phyloP scores from a whole-genome alignment of 2,113 vertebrate genomes.

The Dasyprocta punctata region DNA sequence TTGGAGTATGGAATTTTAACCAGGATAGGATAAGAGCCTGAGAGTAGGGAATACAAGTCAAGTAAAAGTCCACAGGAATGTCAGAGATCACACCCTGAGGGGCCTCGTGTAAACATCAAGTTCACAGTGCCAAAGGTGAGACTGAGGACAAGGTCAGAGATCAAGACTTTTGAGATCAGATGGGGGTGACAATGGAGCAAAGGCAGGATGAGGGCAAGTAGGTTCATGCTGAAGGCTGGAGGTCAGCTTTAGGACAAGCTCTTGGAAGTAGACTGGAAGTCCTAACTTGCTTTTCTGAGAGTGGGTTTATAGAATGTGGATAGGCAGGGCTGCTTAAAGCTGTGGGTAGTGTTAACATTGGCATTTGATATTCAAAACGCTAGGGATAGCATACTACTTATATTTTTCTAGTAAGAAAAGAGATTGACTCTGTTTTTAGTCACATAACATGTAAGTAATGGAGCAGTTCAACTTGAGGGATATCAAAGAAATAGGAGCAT shows the following conservation, averaged over 20 bases:
- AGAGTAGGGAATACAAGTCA: constrained; percentile 27
- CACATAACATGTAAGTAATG: background rate
- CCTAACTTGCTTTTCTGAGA: background rate
- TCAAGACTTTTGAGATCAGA: constrained; percentile 52
- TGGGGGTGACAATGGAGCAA: constrained; percentile 4
- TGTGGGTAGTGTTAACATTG: background rate
- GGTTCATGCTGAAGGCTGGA: background rate
- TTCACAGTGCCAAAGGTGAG: constrained; percentile 49
- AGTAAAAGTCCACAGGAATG: constrained; percentile 31
- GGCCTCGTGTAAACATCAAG: constrained; percentile 43
- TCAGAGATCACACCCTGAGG: constrained; percentile 36
- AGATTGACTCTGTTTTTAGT: background rate
- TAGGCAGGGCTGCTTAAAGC: background rate
- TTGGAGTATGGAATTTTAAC: constrained; percentile 19
- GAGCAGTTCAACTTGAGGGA: background rate
- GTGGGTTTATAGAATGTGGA: background rate
- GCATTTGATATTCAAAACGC: background rate
- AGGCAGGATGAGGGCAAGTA: background rate
- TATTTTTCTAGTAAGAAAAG: constrained; percentile 43
- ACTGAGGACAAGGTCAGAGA: constrained; percentile 51
- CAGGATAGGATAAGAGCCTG: background rate
- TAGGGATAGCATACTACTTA: background rate
- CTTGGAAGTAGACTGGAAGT: background rate
- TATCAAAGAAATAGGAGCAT: background rate
- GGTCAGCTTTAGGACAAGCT: background rate